Conservation (phyloP, 2,888 invertebrate species). For the Xanthia icteritia region DNA sequence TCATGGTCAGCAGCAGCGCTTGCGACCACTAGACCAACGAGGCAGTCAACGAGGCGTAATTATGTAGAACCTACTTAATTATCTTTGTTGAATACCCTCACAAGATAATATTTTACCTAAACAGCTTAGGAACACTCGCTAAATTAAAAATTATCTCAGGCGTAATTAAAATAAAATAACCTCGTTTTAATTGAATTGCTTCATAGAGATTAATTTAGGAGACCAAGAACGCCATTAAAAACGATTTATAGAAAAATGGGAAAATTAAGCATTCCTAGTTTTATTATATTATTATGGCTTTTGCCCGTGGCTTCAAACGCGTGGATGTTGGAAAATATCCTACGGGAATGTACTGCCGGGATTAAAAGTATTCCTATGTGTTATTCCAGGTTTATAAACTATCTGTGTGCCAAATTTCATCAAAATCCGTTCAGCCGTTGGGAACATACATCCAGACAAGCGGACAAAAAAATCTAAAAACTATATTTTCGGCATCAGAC, state of each 20-base stretch:
- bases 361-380: no score
- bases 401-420: background rate
- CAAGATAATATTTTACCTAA: slow-evolving; percentile 20
- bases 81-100: background rate
- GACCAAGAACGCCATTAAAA: slow-evolving; percentile 8
- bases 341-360: no score
- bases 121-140: slow-evolving; percentile 13
- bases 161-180: slow-evolving; percentile 32
- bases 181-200: slow-evolving; percentile 26
- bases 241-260: slow-evolving; percentile 7
- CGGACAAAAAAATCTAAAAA: no score
- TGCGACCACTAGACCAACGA: no score
- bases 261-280: slow-evolving; percentile 19
- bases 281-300: background rate
- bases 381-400: no score
- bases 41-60: background rate
- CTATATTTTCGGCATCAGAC: no score
- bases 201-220: slow-evolving; percentile 11
- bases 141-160: slow-evolving; percentile 21
- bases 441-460: no score
- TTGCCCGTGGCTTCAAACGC: background rate
- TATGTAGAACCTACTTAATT: slow-evolving; percentile 4
- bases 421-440: background rate
- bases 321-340: background rate
- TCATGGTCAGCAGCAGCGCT: no score